Base-by-base conservation (phyloP, 2,797 vertebrate species). In the Chlorospingus flavigularis region DNA sequence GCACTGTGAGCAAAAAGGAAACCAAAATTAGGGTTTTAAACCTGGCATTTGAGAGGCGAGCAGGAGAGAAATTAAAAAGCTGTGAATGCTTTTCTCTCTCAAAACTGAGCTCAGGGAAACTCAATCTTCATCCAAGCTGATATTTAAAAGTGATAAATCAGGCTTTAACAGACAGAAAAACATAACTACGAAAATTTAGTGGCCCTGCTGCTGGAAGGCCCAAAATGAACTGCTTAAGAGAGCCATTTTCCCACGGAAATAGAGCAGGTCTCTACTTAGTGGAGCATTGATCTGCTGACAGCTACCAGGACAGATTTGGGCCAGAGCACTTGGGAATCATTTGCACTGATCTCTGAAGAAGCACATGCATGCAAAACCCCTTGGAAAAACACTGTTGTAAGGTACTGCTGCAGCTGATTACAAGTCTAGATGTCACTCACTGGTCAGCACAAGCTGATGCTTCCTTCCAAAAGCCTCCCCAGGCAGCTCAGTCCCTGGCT, bases 241-340 rank as follows among this genome's bases (percentile, higher is more conserved):
- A 95, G 82, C 87, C 87, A 93, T 95, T 96, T 96, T 95, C 92
- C 87, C 89, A 92, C 70, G 5, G 87, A 96, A 93, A 90, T 37
- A 77, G 91, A 94, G 87, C 85, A 88, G 82, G 63, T 39, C 79
- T 83, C 82, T 86, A 90, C 92, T 91, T 93, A 92, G 91, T 11
- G 45, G 37, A 83, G 92, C 92, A 94, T 94, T 93, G 95, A 96
- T 95, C 94, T 90, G 84, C 94, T 95, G 94, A 95, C 95, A 95
- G 87, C 73, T 92, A 83, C 85, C 7, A 13, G 89, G 94, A 94
- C 91, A 91, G 95, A 96, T 97, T 33, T 94, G 85, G 95, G 95
- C 94, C 95, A 97, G 84, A 87, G 94, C 94, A 96, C 92, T 83
- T 65, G 94, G 94, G 95, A 96, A 94, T 95, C 93, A 7, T 54